Conservation (phyloP, 2,797 vertebrate genomes). For the Anolis apletophallus region DNA sequence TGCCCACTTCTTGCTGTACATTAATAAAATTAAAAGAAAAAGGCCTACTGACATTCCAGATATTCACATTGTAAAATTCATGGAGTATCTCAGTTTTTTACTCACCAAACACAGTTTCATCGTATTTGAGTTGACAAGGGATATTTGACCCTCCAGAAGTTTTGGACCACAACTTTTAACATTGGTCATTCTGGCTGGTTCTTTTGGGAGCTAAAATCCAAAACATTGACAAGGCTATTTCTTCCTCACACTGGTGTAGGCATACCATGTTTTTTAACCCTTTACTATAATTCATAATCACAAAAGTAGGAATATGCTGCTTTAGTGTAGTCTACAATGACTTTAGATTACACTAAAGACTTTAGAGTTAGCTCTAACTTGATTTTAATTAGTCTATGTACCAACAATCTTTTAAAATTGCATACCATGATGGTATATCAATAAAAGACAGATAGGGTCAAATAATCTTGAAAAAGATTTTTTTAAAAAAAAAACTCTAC, state of each 20-base stretch:
- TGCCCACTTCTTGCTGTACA: neutral
- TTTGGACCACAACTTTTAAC: neutral
- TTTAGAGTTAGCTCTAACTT: neutral
- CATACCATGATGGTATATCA: neutral
- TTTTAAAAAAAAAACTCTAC: neutral
- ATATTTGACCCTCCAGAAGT: no score
- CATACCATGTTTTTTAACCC: neutral
- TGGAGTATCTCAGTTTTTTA: neutral
- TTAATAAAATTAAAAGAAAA: neutral
- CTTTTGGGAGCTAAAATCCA: neutral
- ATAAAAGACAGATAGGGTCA: slow-evolving; percentile 23
- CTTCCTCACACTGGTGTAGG: neutral
- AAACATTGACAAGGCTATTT: neutral
- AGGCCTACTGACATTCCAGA: neutral
- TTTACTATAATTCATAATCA: neutral
- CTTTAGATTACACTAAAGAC: no score
- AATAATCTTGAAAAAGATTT: neutral
- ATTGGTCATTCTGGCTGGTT: neutral
- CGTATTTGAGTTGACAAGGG: neutral
- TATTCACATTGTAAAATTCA: neutral
- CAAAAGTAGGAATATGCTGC: neutral
- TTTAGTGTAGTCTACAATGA: neutral
- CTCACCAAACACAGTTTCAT: neutral
- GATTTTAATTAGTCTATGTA: neutral
- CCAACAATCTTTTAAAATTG: neutral